Base-by-base conservation (phyloP, 1,140 invertebrate genomes). In the Spodoptera litura region DNA sequence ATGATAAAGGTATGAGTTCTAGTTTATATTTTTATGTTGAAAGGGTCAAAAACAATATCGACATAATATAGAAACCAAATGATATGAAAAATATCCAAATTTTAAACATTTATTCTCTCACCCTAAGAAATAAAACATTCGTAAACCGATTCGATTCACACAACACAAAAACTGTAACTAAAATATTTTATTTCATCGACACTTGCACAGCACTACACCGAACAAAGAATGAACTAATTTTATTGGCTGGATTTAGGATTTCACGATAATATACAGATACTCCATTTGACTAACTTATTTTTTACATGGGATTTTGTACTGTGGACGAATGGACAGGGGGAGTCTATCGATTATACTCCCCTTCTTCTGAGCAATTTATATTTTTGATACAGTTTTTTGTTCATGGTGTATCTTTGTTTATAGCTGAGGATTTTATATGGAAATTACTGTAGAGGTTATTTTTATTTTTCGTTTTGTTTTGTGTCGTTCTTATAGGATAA, bases 181-280 rank as follows among this genome's bases (percentile, higher is more conserved):
- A 1, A n/a, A 44, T 62, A 44, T 62, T 35, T 4, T 44, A 59
- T 75, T 64, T 62, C n/a, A 72, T 85, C 80, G 83, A 85, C 81
- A 51, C 25, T 62, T 0, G 4, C 55, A 31, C 89, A 83, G 78
- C 89, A 79, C 87, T 90, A 88, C 9, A 59, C 20, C 78, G 83
- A 82, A 82, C 75, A 85, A 89, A 84, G 83, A 89, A 87, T 83
- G 82, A 83, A 86, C 89, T 89, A 91, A 92, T 92, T 91, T 92
- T 90, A 92, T 92, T 90, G 89, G 89, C 75, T 76, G 91, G 91
- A 89, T 92, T 92, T 92, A 87, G 87, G 76, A 86, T 83, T 85
- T 82, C 83, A 83, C 86, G 85, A 90, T 88, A 90, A 90, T 90
- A 90, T 87, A 88, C 82, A 89, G 87, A 91, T 87, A 86, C 79